Conservation (phyloP, 2,113 vertebrate genomes). For the Harpagus bidentatus region DNA sequence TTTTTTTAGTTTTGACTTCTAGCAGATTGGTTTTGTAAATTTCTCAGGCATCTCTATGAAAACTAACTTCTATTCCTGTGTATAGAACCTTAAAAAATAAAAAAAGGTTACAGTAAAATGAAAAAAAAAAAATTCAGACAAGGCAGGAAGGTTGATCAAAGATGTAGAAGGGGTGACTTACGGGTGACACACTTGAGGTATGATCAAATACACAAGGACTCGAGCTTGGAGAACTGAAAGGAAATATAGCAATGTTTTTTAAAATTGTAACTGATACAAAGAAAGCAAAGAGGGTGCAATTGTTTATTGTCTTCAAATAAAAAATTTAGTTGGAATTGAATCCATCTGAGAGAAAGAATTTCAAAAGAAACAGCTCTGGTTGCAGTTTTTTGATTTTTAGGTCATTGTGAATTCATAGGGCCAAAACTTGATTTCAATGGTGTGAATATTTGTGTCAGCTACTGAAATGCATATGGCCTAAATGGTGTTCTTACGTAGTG, state of each 20-base stretch:
- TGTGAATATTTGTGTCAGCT: background rate
- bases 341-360: background rate
- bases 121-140: background rate
- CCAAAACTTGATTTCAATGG: background rate
- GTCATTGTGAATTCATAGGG: background rate
- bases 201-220: background rate
- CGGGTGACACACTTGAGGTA: background rate
- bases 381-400: background rate
- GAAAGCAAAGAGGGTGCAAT: accelerated
- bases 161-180: background rate
- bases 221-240: background rate
- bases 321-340: background rate
- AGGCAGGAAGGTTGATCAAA: background rate
- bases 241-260: background rate
- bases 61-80: background rate
- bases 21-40: background rate
- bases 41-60: background rate
- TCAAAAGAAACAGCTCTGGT: background rate
- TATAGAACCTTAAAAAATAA: background rate
- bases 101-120: background rate
- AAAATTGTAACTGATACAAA: background rate
- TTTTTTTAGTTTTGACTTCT: background rate
- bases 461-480: background rate
- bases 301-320: background rate
- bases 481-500: background rate